Conservation (phyloP, 2,113 vertebrate genomes). For the Chloebia gouldiae region DNA sequence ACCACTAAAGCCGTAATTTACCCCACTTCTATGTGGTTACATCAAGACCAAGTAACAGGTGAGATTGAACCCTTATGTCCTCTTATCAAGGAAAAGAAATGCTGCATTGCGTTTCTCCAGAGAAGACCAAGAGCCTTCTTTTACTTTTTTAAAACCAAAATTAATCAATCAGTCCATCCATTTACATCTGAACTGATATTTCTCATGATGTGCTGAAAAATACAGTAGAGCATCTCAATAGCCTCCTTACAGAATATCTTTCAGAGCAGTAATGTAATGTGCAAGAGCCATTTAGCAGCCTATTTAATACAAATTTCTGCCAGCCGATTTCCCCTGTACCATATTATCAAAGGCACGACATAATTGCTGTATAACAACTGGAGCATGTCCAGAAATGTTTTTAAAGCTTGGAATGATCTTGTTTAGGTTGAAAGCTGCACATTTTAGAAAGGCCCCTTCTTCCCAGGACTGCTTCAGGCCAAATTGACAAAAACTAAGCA, state of each 20-base stretch:
- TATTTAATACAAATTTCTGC: neutral
- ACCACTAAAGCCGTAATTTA: neutral
- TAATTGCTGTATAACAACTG: neutral
- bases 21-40: fast-evolving
- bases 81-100: neutral
- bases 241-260: neutral
- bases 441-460: neutral
- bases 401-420: neutral
- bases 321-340: neutral
- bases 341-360: neutral
- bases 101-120: neutral
- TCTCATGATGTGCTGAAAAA: neutral
- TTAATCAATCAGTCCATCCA: neutral
- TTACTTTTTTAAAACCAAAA: neutral
- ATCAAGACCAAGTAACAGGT: neutral
- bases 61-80: neutral
- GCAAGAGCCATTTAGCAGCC: neutral
- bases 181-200: neutral
- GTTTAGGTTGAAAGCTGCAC: neutral
- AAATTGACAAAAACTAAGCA: neutral
- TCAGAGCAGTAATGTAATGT: neutral
- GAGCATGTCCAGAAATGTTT: neutral
- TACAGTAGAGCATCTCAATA: neutral
- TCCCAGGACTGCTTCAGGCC: neutral
- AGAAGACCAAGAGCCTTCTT: neutral